phyloP scores from a whole-genome alignment of 1,140 invertebrate species.

The Luehdorfia chinensis region DNA sequence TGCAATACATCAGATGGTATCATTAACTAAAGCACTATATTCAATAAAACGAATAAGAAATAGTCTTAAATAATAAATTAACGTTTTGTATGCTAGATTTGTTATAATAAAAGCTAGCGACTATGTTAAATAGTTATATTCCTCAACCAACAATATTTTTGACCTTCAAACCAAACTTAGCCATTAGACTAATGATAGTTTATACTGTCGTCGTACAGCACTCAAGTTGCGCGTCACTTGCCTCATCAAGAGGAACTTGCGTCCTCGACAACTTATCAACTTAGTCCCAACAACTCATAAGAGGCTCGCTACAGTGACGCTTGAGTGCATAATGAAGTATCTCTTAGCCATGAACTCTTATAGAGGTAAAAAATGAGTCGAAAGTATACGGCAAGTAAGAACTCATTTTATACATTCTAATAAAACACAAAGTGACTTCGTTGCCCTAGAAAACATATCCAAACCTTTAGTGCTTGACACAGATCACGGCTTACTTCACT shows the following conservation, averaged over 20 bases:
- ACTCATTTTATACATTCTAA: neutral
- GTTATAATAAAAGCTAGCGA: too few relatives aligned
- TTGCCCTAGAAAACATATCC: too few relatives aligned
- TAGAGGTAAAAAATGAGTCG: neutral
- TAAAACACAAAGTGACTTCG: neutral
- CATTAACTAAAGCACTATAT: too few relatives aligned
- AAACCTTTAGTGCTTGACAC: too few relatives aligned
- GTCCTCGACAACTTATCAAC: conserved; percentile 14
- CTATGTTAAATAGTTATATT: too few relatives aligned
- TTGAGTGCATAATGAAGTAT: conserved; percentile 14
- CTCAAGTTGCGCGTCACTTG: conserved; percentile 11
- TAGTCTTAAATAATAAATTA: too few relatives aligned
- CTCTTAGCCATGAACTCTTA: conserved; percentile 11
- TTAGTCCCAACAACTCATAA: conserved; percentile 12
- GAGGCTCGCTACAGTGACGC: conserved; percentile 10
- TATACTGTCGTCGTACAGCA: neutral
- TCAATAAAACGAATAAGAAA: too few relatives aligned
- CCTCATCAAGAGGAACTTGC: conserved; percentile 1
- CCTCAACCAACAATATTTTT: too few relatives aligned
- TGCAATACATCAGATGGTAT: too few relatives aligned
- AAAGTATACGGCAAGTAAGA: neutral
- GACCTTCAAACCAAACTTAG: too few relatives aligned
- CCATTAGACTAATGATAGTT: conserved; percentile 7
- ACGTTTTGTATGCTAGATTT: too few relatives aligned
- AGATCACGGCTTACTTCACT: too few relatives aligned